A percentile compares a stretch with the other conserved stretches of the same genome.
These are phyloP conservation scores for Morphnarchus princeps DNA, from an alignment of 2,113 vertebrate genomes.

Conservation along the genomic window DNA sequence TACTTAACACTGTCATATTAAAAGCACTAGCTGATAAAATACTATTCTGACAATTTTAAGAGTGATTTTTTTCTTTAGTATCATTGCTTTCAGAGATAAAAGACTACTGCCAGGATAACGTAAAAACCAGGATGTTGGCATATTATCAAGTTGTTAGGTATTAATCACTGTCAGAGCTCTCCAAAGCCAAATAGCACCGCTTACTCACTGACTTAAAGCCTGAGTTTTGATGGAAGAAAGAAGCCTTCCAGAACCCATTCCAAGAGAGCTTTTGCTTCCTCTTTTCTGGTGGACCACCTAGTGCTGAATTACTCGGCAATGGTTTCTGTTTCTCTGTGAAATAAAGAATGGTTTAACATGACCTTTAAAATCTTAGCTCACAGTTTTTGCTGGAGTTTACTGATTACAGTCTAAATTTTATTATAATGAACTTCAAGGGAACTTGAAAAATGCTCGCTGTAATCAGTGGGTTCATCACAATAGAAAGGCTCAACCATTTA, in stretches of 20 bases:
- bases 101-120: background rate
- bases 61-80: background rate
- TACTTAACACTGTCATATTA: background rate
- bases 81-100: background rate
- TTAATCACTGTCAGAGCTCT: background rate
- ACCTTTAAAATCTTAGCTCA: background rate
- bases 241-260: background rate
- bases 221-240: background rate
- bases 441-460: background rate
- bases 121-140: background rate
- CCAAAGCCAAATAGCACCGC: background rate
- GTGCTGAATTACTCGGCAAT: background rate
- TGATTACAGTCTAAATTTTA: background rate
- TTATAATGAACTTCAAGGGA: background rate
- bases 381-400: background rate
- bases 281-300: background rate
- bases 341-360: background rate
- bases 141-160: background rate
- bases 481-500: background rate
- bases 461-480: background rate
- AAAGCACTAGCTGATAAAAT: background rate
- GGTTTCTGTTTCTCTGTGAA: background rate
- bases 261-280: background rate
- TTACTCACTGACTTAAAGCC: background rate
- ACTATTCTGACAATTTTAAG: background rate